Percentiles rank a stretch among this genome's conserved stretches.
phyloP scores from a whole-genome alignment of 1,140 invertebrate genomes.

The Eriocheir sinensis region DNA sequence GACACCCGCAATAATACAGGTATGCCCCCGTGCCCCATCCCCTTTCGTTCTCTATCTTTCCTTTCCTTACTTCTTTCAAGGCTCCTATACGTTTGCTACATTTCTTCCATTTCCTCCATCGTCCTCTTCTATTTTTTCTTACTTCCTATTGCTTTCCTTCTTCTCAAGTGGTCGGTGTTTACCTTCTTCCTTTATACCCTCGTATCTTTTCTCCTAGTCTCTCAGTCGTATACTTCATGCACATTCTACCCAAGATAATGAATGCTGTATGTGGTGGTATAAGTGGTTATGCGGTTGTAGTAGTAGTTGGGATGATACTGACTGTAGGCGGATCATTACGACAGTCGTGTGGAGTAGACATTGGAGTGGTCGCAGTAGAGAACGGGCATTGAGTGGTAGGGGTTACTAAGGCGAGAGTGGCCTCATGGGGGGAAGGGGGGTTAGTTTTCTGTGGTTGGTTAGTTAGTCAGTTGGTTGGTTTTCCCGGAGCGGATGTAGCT shows the following conservation, averaged over 20 bases:
- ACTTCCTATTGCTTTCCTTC: not conserved
- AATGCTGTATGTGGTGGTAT: not conserved
- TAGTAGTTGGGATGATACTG: not conserved
- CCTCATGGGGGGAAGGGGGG: not conserved
- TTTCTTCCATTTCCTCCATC: not conserved
- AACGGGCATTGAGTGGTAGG: not conserved
- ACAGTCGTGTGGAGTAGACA: not conserved
- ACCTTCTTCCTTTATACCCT: not conserved
- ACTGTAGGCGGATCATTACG: not conserved
- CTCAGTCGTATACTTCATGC: not conserved
- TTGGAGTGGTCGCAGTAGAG: not conserved
- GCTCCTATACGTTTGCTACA: not conserved
- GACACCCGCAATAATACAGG: constrained; percentile 34
- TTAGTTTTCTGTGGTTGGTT: not conserved
- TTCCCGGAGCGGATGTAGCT: not conserved
- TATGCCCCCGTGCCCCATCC: not conserved
- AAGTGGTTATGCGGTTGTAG: not conserved
- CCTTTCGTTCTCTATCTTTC: not conserved
- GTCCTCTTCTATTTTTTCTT: not conserved
- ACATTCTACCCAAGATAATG: not conserved
- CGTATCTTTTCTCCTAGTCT: not conserved
- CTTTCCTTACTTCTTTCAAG: not conserved
- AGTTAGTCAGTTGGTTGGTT: too few species aligned
- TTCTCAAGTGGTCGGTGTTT: not conserved
- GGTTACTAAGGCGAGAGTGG: not conserved